A percentile compares a stretch with the other conserved stretches of the same genome.
Evolutionary conservation across 2,888 invertebrate genomes (phyloP).

Genomic region (Dioctria linearis): DNA sequence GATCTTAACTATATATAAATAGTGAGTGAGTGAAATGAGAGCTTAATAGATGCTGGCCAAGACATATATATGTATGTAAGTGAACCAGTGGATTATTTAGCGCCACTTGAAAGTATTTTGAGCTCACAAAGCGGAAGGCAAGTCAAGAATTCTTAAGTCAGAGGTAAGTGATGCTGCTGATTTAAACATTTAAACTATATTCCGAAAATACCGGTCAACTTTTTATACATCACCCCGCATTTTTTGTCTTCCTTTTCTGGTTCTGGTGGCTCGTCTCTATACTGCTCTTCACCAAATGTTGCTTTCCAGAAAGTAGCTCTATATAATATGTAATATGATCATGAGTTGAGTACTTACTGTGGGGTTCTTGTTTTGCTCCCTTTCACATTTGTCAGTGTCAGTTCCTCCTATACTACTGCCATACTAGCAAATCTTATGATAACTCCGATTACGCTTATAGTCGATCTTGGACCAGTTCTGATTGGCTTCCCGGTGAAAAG

Average conservation of each 20-base stretch:
- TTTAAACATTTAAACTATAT: slow-evolving; percentile 26
- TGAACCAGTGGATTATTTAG: slow-evolving; percentile 35
- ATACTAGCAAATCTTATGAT: background rate
- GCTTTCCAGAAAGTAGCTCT: slow-evolving; percentile 1
- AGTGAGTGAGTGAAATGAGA: slow-evolving; percentile 18
- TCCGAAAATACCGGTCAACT: background rate
- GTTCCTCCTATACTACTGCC: background rate
- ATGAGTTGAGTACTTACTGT: slow-evolving; percentile 6
- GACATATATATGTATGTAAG: background rate
- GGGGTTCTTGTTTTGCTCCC: slow-evolving; percentile 17
- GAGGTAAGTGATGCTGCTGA: slow-evolving; percentile 21
- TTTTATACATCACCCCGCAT: background rate
- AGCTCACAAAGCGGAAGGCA: slow-evolving; percentile 15
- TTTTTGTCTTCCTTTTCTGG: background rate
- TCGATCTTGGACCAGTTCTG: slow-evolving; percentile 28
- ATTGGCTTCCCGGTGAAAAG: slow-evolving; percentile 16
- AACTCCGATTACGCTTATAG: too few species aligned
- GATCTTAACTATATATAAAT: slow-evolving; percentile 12
- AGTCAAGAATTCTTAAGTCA: background rate
- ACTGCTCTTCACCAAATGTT: background rate
- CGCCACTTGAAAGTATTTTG: background rate
- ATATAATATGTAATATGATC: background rate
- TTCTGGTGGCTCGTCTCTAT: too few species aligned
- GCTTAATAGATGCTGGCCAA: slow-evolving; percentile 9
- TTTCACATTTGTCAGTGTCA: slow-evolving; percentile 20